Evolutionary conservation across 2,888 invertebrate species (phyloP).

Genomic region (Drosophila anceps): DNA sequence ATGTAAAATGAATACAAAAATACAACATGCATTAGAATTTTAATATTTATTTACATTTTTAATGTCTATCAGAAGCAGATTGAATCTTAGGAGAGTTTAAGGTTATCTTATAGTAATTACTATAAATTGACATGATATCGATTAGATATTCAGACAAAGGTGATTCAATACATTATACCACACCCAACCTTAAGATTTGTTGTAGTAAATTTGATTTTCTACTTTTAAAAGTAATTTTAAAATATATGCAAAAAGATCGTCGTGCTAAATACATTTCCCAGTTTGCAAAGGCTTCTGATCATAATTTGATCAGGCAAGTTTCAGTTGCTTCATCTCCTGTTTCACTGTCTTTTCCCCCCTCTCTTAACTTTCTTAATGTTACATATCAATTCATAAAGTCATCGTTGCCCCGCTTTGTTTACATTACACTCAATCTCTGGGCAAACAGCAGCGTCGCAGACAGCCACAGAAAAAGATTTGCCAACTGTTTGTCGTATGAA

Average conservation of each 20-base stretch:
- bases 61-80: too few species aligned
- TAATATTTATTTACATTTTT: too few species aligned
- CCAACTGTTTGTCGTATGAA: slow-evolving; percentile 48
- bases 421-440: slow-evolving; percentile 15
- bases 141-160: neutral
- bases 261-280: neutral
- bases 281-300: neutral
- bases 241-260: neutral
- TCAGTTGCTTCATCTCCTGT: neutral
- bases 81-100: too few species aligned
- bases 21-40: too few species aligned
- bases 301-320: too few species aligned
- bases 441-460: slow-evolving; percentile 42
- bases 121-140: too few species aligned
- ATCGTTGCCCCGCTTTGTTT: slow-evolving; percentile 17
- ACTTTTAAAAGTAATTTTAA: neutral
- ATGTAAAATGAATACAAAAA: too few species aligned
- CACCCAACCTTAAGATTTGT: too few species aligned
- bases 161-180: neutral
- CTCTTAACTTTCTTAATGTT: neutral
- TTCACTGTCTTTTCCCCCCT: neutral
- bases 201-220: neutral
- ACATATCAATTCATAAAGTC: neutral
- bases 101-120: too few species aligned
- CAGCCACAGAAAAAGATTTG: slow-evolving; percentile 66